Evolutionary conservation across 2,888 invertebrate genomes (phyloP).

Genomic region (Apotomis turbidana): DNA sequence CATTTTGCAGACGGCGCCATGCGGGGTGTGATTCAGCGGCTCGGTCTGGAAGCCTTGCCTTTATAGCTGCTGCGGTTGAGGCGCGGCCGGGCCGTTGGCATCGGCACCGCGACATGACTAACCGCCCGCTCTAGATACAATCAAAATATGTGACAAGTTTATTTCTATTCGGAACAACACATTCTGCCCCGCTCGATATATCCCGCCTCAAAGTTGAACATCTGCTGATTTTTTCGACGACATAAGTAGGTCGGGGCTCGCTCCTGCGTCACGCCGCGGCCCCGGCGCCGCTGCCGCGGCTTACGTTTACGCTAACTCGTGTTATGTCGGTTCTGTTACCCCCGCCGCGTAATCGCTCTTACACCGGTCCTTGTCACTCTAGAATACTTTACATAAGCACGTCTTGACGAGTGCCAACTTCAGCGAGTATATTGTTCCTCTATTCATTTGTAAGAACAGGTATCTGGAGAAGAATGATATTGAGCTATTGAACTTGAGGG

Average conservation of each 20-base stretch:
- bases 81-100: conserved; percentile 79
- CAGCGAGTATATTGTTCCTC: background rate
- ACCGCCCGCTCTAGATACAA: conserved; percentile 83
- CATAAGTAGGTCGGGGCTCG: conserved; percentile 83
- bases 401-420: conserved; percentile 25
- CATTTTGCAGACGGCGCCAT: conserved; percentile 83
- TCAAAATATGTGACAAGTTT: conserved; percentile 84
- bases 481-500: background rate
- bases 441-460: conserved; percentile 4
- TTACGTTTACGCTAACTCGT: conserved; percentile 76
- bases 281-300: conserved; percentile 58
- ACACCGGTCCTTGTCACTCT: conserved; percentile 39
- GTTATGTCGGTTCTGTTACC: conserved; percentile 63
- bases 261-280: conserved; percentile 75
- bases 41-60: conserved; percentile 81
- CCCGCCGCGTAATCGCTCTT: conserved; percentile 49
- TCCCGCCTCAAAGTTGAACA: conserved; percentile 77
- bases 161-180: conserved; percentile 83
- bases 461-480: background rate
- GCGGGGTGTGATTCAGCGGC: conserved; percentile 58
- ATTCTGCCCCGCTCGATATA: conserved; percentile 79
- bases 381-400: conserved; percentile 32
- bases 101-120: conserved; percentile 79
- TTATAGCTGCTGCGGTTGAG: conserved; percentile 74
- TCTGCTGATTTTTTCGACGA: conserved; percentile 82